Conservation (phyloP, 2,113 vertebrate genomes). For the Anarrhichthys ocellatus region DNA sequence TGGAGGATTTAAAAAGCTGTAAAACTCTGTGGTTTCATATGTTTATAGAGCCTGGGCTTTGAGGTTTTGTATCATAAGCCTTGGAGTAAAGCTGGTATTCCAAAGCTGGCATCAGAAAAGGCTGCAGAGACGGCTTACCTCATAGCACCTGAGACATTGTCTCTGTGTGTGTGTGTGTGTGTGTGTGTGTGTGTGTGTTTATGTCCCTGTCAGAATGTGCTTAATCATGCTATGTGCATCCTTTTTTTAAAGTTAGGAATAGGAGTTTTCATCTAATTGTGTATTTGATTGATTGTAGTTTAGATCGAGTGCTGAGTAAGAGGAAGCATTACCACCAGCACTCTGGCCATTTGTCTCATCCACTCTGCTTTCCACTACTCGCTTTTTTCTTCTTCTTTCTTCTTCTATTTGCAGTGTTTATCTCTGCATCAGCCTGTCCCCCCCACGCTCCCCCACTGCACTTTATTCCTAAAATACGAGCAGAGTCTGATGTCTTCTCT, state of each 20-base stretch:
- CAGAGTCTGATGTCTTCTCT: slow-evolving; percentile 3
- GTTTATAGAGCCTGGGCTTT: slow-evolving; percentile 49
- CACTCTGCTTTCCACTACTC: neutral
- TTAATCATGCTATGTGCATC: neutral
- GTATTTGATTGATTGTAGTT: neutral
- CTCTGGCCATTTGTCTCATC: neutral
- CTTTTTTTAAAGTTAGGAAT: neutral
- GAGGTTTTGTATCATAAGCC: slow-evolving; percentile 60
- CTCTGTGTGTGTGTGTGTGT: neutral
- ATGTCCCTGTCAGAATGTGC: slow-evolving; percentile 9
- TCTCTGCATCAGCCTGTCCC: slow-evolving; percentile 6
- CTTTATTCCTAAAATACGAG: slow-evolving; percentile 2
- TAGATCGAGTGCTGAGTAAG: neutral
- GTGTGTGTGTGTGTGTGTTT: neutral
- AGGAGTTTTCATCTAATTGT: neutral
- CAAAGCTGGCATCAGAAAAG: slow-evolving; percentile 8
- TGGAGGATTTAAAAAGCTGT: slow-evolving; percentile 45
- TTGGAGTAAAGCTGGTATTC: slow-evolving; percentile 52
- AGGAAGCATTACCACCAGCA: neutral
- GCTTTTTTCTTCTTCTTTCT: neutral
- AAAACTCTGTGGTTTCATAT: slow-evolving; percentile 40
- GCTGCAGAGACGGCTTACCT: slow-evolving; percentile 34
- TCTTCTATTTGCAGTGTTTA: slow-evolving; percentile 22
- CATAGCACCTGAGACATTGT: slow-evolving; percentile 19
- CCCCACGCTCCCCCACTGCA: neutral